phyloP scores from a whole-genome alignment of 2,888 invertebrate genomes.

The Clanis bilineata region DNA sequence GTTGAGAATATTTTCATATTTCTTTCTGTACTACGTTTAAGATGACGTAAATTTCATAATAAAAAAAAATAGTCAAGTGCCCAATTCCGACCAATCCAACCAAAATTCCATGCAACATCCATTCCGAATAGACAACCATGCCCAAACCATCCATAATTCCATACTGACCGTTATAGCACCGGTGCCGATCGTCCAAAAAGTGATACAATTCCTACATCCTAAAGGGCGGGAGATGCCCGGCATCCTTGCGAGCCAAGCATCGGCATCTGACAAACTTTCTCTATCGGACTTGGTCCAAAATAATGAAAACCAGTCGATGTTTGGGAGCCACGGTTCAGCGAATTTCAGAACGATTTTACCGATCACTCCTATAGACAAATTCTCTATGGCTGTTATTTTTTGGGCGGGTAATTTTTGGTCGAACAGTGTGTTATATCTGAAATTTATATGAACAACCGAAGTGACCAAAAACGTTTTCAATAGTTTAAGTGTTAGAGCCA shows the following conservation, averaged over 20 bases:
- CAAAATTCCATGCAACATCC: too few relatives aligned
- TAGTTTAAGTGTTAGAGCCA: too few relatives aligned
- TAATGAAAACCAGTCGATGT: constrained; percentile 20
- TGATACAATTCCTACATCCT: constrained; percentile 39
- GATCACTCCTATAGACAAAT: constrained; percentile 77
- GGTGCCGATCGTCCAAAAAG: constrained; percentile 52
- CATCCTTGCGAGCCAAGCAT: constrained; percentile 43
- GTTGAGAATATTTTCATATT: too few relatives aligned
- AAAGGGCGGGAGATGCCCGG: constrained; percentile 36
- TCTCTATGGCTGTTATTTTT: constrained; percentile 78
- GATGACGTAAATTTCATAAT: too few relatives aligned
- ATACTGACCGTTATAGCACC: constrained; percentile 39
- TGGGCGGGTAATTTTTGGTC: constrained; percentile 54
- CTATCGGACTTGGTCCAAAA: constrained; percentile 50
- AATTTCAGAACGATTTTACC: constrained; percentile 31
- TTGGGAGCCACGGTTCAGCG: constrained; percentile 27
- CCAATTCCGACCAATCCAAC: too few relatives aligned
- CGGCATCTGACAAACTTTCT: constrained; percentile 28
- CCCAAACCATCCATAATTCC: too few relatives aligned
- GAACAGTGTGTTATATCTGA: constrained; percentile 61
- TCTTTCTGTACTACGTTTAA: too few relatives aligned
- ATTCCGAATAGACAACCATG: too few relatives aligned
- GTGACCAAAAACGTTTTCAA: too few relatives aligned
- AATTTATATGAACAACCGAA: too few relatives aligned
- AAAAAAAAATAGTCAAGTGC: too few relatives aligned